Conservation (phyloP, 2,888 invertebrate genomes). For the Isotomurus palustris region DNA sequence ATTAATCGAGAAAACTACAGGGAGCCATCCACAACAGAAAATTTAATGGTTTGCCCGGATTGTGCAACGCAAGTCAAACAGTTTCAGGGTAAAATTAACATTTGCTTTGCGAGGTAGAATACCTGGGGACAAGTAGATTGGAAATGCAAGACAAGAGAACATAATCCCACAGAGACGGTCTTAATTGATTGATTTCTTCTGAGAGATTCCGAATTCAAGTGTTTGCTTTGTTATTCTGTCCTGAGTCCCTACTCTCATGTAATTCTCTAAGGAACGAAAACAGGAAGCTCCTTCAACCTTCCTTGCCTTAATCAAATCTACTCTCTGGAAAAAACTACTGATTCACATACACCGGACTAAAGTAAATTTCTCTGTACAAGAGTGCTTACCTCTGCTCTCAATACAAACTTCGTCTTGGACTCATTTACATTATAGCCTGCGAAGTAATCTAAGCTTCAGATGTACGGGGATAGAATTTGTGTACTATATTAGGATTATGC, state of each 20-base stretch:
- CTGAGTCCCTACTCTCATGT: too few relatives aligned
- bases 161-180: constrained; percentile 8
- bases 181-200: constrained; percentile 32
- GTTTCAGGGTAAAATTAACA: constrained; percentile 8
- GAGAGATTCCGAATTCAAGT: too few relatives aligned
- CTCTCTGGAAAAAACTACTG: too few relatives aligned
- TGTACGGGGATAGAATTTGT: too few relatives aligned
- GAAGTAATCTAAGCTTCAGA: background rate
- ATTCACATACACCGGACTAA: too few relatives aligned
- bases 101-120: constrained; percentile 2
- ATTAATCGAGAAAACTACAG: background rate
- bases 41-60: background rate
- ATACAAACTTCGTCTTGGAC: too few relatives aligned
- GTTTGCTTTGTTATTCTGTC: constrained; percentile 14
- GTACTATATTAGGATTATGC: background rate
- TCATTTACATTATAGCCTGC: background rate
- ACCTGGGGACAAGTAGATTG: constrained; percentile 16
- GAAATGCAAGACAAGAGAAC: constrained; percentile 11
- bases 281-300: constrained; percentile 8
- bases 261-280: too few relatives aligned
- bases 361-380: background rate
- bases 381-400: background rate
- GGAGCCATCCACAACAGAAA: background rate
- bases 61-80: constrained; percentile 3
- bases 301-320: too few relatives aligned